A percentile compares a stretch with the other conserved stretches of the same genome.
Conservation (phyloP, 23 tunicate species). For the Ascidia mentula region DNA sequence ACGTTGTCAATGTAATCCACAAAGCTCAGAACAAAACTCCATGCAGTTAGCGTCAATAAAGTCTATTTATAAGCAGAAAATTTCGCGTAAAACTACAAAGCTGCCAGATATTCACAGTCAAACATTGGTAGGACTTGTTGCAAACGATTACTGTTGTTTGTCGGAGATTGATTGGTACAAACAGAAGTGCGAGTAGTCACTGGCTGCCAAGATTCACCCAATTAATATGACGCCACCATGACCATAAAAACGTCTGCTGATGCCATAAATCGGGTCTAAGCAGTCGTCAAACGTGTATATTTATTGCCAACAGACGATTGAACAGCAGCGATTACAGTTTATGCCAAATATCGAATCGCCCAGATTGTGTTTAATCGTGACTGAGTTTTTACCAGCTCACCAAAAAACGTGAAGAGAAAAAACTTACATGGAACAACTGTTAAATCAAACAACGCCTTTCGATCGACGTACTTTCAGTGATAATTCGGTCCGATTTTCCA, state of each 20-base stretch:
- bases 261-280: not conserved
- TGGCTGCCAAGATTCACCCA: not conserved
- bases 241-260: not conserved
- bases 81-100: no score
- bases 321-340: not conserved
- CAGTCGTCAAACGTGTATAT: not conserved
- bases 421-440: not conserved
- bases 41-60: no score
- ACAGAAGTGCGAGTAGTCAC: not conserved
- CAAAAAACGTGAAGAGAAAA: not conserved
- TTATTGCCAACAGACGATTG: not conserved
- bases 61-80: no score
- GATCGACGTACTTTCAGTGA: not conserved
- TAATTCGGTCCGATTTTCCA: not conserved
- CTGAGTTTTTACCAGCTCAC: not conserved
- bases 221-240: not conserved
- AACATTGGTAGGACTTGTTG: no score
- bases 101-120: no score
- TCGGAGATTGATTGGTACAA: not conserved
- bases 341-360: not conserved
- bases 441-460: not conserved
- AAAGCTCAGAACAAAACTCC: no score
- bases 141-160: no score
- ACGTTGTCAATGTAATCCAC: no score
- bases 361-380: not conserved